phyloP scores from a whole-genome alignment of 2,888 invertebrate species.

The Marronus borbonicus region DNA sequence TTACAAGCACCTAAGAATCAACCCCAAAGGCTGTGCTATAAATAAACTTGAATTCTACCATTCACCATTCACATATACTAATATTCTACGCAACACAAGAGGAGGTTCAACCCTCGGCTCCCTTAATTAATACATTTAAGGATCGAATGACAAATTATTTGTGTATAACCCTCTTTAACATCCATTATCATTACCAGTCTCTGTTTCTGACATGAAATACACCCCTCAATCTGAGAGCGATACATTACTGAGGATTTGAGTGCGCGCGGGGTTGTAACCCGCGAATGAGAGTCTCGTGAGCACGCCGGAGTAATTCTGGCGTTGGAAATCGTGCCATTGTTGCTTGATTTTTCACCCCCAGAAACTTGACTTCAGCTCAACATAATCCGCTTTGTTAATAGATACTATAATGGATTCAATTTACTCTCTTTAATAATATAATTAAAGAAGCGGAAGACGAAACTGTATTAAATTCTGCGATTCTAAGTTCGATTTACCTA shows the following conservation, averaged over 20 bases:
- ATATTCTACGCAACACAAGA: neutral
- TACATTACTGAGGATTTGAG: conserved; percentile 45
- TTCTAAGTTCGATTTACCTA: conserved; percentile 12
- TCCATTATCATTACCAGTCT: conserved; percentile 42
- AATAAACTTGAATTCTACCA: too few species aligned
- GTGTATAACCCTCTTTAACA: conserved; percentile 40
- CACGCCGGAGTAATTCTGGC: conserved; percentile 18
- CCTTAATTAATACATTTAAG: conserved; percentile 45
- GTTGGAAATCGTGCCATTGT: conserved; percentile 43
- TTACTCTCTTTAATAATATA: conserved; percentile 39
- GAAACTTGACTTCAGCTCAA: conserved; percentile 43
- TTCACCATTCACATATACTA: too few species aligned
- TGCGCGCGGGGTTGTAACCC: conserved; percentile 14
- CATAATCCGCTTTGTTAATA: conserved; percentile 45
- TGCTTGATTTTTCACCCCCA: conserved; percentile 40
- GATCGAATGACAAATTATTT: conserved; percentile 36
- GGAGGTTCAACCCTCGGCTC: conserved; percentile 18
- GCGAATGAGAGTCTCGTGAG: neutral
- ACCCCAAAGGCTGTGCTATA: too few species aligned
- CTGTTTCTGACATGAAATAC: conserved; percentile 43
- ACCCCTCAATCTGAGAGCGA: conserved; percentile 44
- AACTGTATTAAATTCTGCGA: conserved; percentile 28
- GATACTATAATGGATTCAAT: conserved; percentile 45
- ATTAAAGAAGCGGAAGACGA: conserved; percentile 40
- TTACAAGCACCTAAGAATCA: too few species aligned